phyloP scores from a whole-genome alignment of 2,797 vertebrate species.

The Gymnodraco acuticeps region DNA sequence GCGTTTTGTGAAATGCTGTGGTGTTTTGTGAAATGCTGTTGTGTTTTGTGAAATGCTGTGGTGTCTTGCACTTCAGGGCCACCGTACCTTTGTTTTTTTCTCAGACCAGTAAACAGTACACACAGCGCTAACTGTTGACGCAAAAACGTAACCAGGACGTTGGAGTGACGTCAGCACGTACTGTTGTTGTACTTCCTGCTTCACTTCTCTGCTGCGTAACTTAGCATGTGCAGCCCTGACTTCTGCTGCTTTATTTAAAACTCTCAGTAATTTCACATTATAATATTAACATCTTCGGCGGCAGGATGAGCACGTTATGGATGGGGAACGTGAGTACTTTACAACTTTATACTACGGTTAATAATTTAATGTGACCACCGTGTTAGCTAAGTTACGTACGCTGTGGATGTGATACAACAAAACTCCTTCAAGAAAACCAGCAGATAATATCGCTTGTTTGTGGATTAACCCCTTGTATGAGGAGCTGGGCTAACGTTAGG shows the following conservation, averaged over 20 bases:
- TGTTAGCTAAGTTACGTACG: background rate
- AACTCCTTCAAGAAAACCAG: background rate
- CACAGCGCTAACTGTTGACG: background rate
- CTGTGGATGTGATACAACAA: background rate
- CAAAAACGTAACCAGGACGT: background rate
- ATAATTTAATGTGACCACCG: background rate
- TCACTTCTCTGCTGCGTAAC: background rate
- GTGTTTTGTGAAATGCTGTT: too few relatives aligned
- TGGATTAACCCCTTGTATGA: background rate
- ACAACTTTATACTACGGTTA: background rate
- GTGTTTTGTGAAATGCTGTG: too few relatives aligned
- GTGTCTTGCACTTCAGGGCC: too few relatives aligned
- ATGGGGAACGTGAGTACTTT: slow-evolving; percentile 82
- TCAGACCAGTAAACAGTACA: too few relatives aligned
- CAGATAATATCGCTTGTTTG: background rate
- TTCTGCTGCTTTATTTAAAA: background rate
- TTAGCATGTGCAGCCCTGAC: slow-evolving; percentile 13
- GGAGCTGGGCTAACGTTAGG: background rate
- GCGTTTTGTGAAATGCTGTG: too few relatives aligned
- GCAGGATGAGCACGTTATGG: slow-evolving; percentile 81
- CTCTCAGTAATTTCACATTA: background rate
- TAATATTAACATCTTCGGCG: background rate
- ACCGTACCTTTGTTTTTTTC: too few relatives aligned
- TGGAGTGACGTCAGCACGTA: slow-evolving; percentile 15
- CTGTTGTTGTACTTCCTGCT: background rate